Conservation (phyloP, 2,888 invertebrate species). For the Eristalinus aeneus region DNA sequence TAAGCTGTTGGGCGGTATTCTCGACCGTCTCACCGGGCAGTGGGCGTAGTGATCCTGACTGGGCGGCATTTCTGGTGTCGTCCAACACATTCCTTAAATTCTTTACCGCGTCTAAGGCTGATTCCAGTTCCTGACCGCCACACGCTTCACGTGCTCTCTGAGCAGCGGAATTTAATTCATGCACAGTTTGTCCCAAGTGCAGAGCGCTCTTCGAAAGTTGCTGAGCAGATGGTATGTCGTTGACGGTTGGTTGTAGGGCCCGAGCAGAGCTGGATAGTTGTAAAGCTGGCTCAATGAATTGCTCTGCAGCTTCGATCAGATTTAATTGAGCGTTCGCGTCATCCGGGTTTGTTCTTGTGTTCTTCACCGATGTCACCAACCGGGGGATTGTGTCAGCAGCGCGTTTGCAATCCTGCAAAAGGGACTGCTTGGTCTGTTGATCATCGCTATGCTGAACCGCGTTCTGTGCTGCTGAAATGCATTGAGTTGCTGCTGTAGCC, state of each 20-base stretch:
- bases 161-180: conserved; percentile 83
- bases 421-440: conserved; percentile 84
- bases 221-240: conserved; percentile 88
- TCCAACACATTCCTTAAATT: conserved; percentile 91
- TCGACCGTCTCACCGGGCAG: conserved; percentile 91
- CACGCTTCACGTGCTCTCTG: conserved; percentile 88
- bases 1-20: conserved; percentile 82
- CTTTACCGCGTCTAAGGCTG: conserved; percentile 90
- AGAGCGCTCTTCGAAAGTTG: conserved; percentile 83
- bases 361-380: conserved; percentile 89
- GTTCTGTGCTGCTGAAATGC: conserved; percentile 93
- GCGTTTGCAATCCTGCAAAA: conserved; percentile 87
- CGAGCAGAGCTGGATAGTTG: conserved; percentile 89
- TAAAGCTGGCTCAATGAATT: conserved; percentile 88
- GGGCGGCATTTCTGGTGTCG: conserved; percentile 89
- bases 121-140: conserved; percentile 91
- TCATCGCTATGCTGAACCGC: conserved; percentile 86
- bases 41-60: conserved; percentile 87
- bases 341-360: conserved; percentile 85
- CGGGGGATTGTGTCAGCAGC: conserved; percentile 90
- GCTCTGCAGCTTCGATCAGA: conserved; percentile 91
- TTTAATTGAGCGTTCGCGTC: conserved; percentile 89
- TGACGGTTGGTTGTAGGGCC: conserved; percentile 91
- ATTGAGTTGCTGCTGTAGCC: conserved; percentile 93
- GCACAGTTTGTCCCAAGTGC: conserved; percentile 79